Base-by-base conservation (phyloP, 2,888 invertebrate species). In the Macrophya alboannulata region DNA sequence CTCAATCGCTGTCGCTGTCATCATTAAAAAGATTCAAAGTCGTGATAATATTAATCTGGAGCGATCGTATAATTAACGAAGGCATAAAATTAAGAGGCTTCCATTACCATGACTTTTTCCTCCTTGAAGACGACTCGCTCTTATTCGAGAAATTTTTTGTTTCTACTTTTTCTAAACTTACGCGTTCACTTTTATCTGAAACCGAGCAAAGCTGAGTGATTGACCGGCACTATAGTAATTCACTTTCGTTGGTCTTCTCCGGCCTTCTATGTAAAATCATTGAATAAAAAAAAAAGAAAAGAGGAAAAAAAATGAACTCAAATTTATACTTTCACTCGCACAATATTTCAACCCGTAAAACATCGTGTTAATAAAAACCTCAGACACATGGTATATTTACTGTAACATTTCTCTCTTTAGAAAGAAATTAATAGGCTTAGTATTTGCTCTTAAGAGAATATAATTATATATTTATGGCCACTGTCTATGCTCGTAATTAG, bases 241-340 rank as follows among this genome's bases (percentile, higher is more conserved):
- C 45, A 43, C 43, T 74, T 74, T 74, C 43, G 25, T 74, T 74
- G 10, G 10, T 74, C 45, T 74, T 74, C 43, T 45, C 12, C 74
- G 1, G 2, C 25, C n/a, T 43, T 25, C 43, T 45, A 45, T 4
- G 17, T 45, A 43, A 31, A 21, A 48, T 45, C 74, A 15, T 74
- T 31, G 25, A 68, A 31, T 12, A 12, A 3, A 10, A 43, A 25
- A 43, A 45, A 9, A 45, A 1, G 9, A 21, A 40, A n/a, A n/a
- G n/a, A 72, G n/a, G n/a, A n/a, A n/a, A 43, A 1, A 72, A 43
- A 48, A 17, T 77, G 17, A 55, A 37, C 31, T 17, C n/a, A 10
- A 55, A 31, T 77, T 77, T 55, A 31, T 31, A 55, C 77, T 77
- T 77, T 77, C 77, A 77, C 77, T 37, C 17, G n/a, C n/a, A 55